Base-by-base conservation (phyloP, 2,113 vertebrate genomes). In the Sinosuthora webbiana region DNA sequence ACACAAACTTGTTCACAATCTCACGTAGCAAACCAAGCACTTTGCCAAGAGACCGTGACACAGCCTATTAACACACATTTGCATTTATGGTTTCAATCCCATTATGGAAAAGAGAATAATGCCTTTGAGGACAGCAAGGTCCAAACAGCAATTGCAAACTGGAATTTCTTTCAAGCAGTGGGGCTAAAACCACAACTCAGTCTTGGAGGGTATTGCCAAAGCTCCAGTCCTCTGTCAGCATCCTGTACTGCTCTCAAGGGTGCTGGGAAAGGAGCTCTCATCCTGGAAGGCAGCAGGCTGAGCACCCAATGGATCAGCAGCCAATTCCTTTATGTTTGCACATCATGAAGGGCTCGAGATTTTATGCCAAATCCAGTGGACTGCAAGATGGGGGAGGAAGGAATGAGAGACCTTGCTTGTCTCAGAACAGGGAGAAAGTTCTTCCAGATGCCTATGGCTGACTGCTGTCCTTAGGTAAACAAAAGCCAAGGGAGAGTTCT, bases 171-270 rank as follows among this genome's bases (percentile, higher is more conserved):
- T 70, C 50, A 65, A 80, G 49, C 2, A 10, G 7, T n/a, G 15
- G 19, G 64, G 59, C 60, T 88, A 69, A 88, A 90, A 47, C 13
- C 39, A 45, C 50, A 74, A 8, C n/a, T 37, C 17, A 2, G 7
- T 24, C n/a, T 67, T 67, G 27, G 35, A 86, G 45, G 27, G 57
- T 47, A 15, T 64, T 28, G 33, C 31, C 33, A 1, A 82, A 84
- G 59, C 55, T 59, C 19, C 30, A 9, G 52, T 45, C 47, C 35
- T 52, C n/a, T 37, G 22, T 18, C 68, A 65, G 50, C 45, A 60
- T 23, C 41, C n/a, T 33, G 44, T 8, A 10, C 28, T 68, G 62
- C 52, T 39, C 79, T 59, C 47, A 52, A 13, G 0, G 0, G 30
- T 3, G 11, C 37, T n/a, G 44, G 67, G 21, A 69, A 67, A 84